phyloP scores from a whole-genome alignment of 2,888 invertebrate species.

The Nemapogon koenigi region DNA sequence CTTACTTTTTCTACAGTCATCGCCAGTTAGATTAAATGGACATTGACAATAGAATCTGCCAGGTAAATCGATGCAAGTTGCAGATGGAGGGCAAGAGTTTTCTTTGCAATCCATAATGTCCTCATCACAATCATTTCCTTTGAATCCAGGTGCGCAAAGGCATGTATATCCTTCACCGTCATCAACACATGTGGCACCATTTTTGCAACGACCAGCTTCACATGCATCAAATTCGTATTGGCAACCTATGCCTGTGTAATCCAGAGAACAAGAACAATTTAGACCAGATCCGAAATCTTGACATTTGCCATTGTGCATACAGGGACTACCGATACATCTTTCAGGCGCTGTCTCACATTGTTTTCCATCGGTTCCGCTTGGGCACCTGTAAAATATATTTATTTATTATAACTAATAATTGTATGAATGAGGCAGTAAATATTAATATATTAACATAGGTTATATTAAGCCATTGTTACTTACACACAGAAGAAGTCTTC shows the following conservation, averaged over 20 bases:
- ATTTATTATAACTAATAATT: constrained; percentile 7
- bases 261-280: constrained; percentile 90
- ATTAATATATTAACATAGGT: not conserved
- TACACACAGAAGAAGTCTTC: constrained; percentile 90
- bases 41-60: constrained; percentile 95
- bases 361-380: constrained; percentile 95
- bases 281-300: constrained; percentile 95
- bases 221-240: constrained; percentile 95
- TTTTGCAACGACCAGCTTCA: constrained; percentile 87
- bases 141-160: constrained; percentile 80
- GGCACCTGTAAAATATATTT: constrained; percentile 68
- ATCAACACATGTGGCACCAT: constrained; percentile 91
- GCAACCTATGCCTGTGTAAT: constrained; percentile 88
- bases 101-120: constrained; percentile 92
- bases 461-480: constrained; percentile 37
- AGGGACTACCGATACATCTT: constrained; percentile 90
- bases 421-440: not conserved
- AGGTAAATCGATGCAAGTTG: constrained; percentile 89
- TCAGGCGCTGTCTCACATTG: constrained; percentile 97
- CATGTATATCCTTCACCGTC: constrained; percentile 87
- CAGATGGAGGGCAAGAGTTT: constrained; percentile 92
- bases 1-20: constrained; percentile 94
- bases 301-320: constrained; percentile 95
- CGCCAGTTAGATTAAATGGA: constrained; percentile 95
- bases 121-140: constrained; percentile 87